These are phyloP conservation scores for Drosophila willistoni DNA, from an alignment of 1,140 invertebrate species.

Conservation along the genomic window DNA sequence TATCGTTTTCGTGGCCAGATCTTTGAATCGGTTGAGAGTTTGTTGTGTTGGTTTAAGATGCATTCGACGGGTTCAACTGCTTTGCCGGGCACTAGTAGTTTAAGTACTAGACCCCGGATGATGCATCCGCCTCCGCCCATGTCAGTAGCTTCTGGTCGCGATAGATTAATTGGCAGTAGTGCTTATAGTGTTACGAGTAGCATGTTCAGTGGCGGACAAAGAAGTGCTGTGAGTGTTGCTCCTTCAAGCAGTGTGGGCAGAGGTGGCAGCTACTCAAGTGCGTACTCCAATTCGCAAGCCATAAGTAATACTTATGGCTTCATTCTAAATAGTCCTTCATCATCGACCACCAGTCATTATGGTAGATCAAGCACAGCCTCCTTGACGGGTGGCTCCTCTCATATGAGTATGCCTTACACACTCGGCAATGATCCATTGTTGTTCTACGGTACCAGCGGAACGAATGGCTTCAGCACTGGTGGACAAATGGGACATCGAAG, in stretches of 20 bases:
- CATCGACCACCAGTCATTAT: slow-evolving; percentile 83
- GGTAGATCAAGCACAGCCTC: slow-evolving; percentile 84
- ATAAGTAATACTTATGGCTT: slow-evolving; percentile 77
- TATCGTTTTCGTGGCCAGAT: slow-evolving; percentile 94
- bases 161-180: no score
- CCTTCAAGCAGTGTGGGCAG: no score
- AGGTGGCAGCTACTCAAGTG: no score
- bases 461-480: no score
- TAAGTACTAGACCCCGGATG: slow-evolving; percentile 84
- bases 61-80: slow-evolving; percentile 96
- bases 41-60: slow-evolving; percentile 99
- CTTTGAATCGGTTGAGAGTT: slow-evolving; percentile 92
- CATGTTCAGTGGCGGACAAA: slow-evolving; percentile 51
- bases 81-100: slow-evolving; percentile 86
- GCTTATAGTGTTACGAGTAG: slow-evolving; percentile 58
- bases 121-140: slow-evolving; percentile 82
- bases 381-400: slow-evolving; percentile 70
- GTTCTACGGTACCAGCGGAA: no score
- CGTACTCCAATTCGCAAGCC: slow-evolving; percentile 89
- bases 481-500: neutral
- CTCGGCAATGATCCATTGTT: slow-evolving; percentile 94
- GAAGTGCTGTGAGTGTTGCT: no score
- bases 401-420: slow-evolving; percentile 90
- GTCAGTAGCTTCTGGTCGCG: neutral
- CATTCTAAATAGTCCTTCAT: slow-evolving; percentile 28